Evolutionary conservation across 2,113 vertebrate species (phyloP).

Genomic region (human): GRCh38 chr12:129183501-129184000

Average conservation of each 20-base stretch:
- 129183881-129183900: fast-evolving
- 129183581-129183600: not conserved
- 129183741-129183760: not conserved
- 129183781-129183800: not conserved
- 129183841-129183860: not conserved
- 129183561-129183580: not conserved
- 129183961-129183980: not conserved
- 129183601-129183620: too few relatives aligned
- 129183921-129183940: too few relatives aligned
- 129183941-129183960: not conserved
- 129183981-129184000: not conserved
- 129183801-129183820: too few relatives aligned
- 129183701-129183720: not conserved
- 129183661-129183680: not conserved
- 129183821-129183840: not conserved
- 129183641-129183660: not conserved
- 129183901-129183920: not conserved
- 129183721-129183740: not conserved
- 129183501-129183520: not conserved
- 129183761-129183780: fast-evolving
- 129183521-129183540: not conserved
- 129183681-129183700: not conserved
- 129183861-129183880: fast-evolving
- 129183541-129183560: not conserved
- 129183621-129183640: not conserved